A percentile compares a stretch with the other conserved stretches of the same genome.
phyloP scores from a whole-genome alignment of 1,140 invertebrate species.

The Trichomalopsis sarcophagae region DNA sequence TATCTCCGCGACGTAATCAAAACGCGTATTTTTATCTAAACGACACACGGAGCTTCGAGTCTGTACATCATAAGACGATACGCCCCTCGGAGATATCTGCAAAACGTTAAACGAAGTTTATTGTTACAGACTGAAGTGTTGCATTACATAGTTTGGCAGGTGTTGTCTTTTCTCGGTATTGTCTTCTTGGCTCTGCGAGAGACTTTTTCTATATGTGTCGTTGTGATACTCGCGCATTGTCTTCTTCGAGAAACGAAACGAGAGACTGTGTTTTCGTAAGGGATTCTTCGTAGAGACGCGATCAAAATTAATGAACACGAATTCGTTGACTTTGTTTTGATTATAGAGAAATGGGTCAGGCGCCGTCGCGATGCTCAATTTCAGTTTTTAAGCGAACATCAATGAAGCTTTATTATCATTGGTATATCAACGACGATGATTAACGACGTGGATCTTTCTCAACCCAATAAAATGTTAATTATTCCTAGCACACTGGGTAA shows the following conservation, averaged over 20 bases:
- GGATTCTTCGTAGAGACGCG: not conserved
- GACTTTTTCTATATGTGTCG: no score
- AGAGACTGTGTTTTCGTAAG: not conserved
- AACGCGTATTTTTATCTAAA: not conserved
- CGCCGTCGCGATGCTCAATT: no score
- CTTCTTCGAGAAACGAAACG: not conserved
- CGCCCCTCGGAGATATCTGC: no score
- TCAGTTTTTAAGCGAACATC: not conserved
- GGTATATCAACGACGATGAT: no score
- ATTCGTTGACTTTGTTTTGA: no score
- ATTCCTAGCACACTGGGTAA: not conserved
- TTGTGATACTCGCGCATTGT: not conserved
- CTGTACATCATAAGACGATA: no score
- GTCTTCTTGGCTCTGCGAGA: no score
- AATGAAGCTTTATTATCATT: not conserved
- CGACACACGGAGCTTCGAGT: no score
- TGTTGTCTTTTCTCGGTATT: not conserved
- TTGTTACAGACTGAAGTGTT: not conserved
- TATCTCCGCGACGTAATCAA: slow-evolving; percentile 2
- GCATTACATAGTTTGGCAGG: not conserved
- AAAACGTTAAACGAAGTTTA: not conserved
- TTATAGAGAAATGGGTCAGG: no score
- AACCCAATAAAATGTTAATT: no score
- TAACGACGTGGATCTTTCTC: no score
- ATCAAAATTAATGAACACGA: no score